These are phyloP conservation scores for Heliconius hewitsoni DNA, from an alignment of 1,140 invertebrate species.

Conservation along the genomic window DNA sequence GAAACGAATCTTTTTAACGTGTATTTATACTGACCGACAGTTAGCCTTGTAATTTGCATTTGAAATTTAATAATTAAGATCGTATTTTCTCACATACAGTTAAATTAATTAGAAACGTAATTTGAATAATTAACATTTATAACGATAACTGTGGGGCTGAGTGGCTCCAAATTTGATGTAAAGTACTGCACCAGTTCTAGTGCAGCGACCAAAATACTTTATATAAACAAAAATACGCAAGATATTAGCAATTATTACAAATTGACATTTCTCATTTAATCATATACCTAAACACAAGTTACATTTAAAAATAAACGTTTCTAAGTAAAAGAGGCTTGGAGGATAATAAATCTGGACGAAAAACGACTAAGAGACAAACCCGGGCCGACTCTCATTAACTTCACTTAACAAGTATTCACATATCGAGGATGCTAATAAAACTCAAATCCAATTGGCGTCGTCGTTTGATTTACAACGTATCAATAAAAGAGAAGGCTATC, in stretches of 20 bases:
- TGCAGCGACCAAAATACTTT: background rate
- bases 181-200: background rate
- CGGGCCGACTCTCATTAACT: slow-evolving; percentile 62
- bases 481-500: slow-evolving; percentile 78
- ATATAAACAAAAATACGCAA: background rate
- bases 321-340: slow-evolving; percentile 5
- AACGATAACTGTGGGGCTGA: background rate
- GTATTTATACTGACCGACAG: background rate
- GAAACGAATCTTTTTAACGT: slow-evolving; percentile 9
- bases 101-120: slow-evolving; percentile 8
- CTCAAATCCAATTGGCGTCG: slow-evolving; percentile 74
- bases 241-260: background rate
- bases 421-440: slow-evolving; percentile 72
- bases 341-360: slow-evolving; percentile 31
- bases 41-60: slow-evolving; percentile 13
- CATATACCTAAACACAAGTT: background rate
- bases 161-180: background rate
- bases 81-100: background rate
- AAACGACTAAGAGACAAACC: slow-evolving; percentile 47
- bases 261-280: background rate
- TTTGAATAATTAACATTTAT: slow-evolving; percentile 15
- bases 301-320: slow-evolving; percentile 2
- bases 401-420: slow-evolving; percentile 71
- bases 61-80: slow-evolving; percentile 8
- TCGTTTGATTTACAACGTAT: slow-evolving; percentile 77